A percentile compares a stretch with the other conserved stretches of the same genome.
Conservation (phyloP, 1,140 invertebrate species). For the Drosophila murphyi region DNA sequence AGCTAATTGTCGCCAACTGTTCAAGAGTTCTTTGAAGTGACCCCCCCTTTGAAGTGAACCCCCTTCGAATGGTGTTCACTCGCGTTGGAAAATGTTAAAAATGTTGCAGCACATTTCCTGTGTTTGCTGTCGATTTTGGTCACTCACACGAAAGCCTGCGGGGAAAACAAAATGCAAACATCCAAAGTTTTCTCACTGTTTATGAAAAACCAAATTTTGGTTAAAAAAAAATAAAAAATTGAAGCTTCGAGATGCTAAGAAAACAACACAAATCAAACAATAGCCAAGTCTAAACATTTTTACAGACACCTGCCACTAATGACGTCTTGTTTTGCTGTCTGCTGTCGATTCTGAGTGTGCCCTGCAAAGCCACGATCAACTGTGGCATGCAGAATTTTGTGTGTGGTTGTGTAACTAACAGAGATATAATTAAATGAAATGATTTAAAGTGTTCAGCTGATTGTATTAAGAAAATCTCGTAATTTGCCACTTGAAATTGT, state of each 20-base stretch:
- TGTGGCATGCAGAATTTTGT: neutral
- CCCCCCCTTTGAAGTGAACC: too few species aligned
- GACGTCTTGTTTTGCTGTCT: conserved; percentile 74
- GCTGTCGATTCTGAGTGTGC: conserved; percentile 35
- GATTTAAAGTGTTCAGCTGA: neutral
- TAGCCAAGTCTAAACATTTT: conserved; percentile 79
- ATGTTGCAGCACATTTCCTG: conserved; percentile 68
- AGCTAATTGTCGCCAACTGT: conserved; percentile 71
- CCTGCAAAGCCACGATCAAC: neutral
- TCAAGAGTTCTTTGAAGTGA: conserved; percentile 56
- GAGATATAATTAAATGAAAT: neutral
- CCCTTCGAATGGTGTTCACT: conserved; percentile 33
- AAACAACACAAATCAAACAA: conserved; percentile 73
- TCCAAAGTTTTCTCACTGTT: conserved; percentile 58
- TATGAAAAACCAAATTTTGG: conserved; percentile 67
- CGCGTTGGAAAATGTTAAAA: conserved; percentile 42
- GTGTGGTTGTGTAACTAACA: neutral
- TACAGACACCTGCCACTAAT: conserved; percentile 81
- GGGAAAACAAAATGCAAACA: conserved; percentile 33
- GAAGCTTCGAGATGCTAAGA: conserved; percentile 30
- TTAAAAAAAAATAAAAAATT: conserved; percentile 25
- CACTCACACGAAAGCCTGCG: conserved; percentile 6
- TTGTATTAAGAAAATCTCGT: too few species aligned
- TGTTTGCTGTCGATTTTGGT: conserved; percentile 48
- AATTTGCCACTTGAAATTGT: too few species aligned